Conservation (phyloP, 2,113 vertebrate species). For the Tupaia tana region DNA sequence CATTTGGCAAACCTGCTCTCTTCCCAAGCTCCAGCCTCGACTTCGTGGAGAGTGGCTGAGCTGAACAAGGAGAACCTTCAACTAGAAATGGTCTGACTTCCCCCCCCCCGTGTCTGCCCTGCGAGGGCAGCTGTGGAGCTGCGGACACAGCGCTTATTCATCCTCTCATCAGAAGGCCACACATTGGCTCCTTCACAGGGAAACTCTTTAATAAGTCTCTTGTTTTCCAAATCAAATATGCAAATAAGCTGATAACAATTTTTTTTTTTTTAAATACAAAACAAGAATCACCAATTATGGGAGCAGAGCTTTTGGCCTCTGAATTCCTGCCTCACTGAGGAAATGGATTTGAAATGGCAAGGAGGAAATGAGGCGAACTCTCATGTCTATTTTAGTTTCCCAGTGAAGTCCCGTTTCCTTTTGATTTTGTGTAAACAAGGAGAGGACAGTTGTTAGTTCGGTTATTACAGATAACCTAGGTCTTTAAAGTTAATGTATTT, state of each 20-base stretch:
- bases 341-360: conserved; percentile 61
- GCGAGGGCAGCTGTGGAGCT: neutral
- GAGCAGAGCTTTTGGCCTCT: neutral
- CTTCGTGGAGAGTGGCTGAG: neutral
- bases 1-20: neutral
- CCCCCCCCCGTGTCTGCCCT: neutral
- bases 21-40: neutral
- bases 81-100: neutral
- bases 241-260: conserved; percentile 47
- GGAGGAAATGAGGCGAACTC: conserved; percentile 42
- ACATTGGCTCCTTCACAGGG: neutral
- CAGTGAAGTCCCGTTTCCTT: conserved; percentile 66
- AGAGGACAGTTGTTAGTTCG: conserved; percentile 34
- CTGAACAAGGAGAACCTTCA: neutral
- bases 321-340: conserved; percentile 35
- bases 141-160: neutral
- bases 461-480: conserved; percentile 58
- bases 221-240: conserved; percentile 67
- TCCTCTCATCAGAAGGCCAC: conserved; percentile 27
- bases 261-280: neutral
- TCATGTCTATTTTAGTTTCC: conserved; percentile 67
- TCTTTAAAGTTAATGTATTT: conserved; percentile 34
- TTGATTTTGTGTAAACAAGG: conserved; percentile 68
- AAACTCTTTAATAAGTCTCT: neutral
- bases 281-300: conserved; percentile 22